Evolutionary conservation across 92 coral and sea anemone species (phyloP), one percentile per base, ranked within the genome.

Genomic region (Bergia puertoricense): DNA sequence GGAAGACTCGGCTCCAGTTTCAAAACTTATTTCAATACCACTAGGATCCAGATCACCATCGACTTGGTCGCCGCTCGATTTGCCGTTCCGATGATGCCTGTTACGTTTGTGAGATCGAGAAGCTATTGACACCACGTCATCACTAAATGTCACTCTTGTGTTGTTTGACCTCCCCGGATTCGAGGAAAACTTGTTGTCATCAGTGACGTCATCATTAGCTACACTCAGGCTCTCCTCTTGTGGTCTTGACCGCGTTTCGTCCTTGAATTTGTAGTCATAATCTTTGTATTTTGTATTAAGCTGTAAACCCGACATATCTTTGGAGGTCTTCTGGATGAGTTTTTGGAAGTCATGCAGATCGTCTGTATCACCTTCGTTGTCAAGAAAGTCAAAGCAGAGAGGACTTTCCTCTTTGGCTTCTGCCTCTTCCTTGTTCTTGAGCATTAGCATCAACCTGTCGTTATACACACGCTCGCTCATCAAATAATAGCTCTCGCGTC

Each of bases 381-480:
- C 92, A 48, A 84, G 85, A 76, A 93, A 93, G 86, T 95, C 98
- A 85, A 95, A 95, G 76, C 87, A 86, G 43, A 95, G 76, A 15
- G 98, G 98, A 68, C 96, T 95, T 43, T 71, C 90, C 39, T 74
- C 77, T 4, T 91, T 85, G 11, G 83, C 81, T 82, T 89, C 92
- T 69, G 81, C 94, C 18, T 91, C 94, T 45, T 94, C 98, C 50
- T 93, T 92, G 77, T 93, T 92, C 54, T 91, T 81, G 67, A 95
- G 92, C 79, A 90, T 90, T 91, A 93, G 88, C 91, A 93, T 40
- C 78, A 95, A 81, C 6, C 98, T 94, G 51, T 95, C 98, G 69
- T 95, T 95, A 90, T 93, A 95, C 44, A 95, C 92, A 36, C 98
- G 90, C 48, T 95, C 98, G 66, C 98, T 95, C 98, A 95, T 95